Evolutionary conservation across 2,888 invertebrate species (phyloP), one percentile per base, ranked within the genome.

Genomic region (Eupithecia dodoneata): DNA sequence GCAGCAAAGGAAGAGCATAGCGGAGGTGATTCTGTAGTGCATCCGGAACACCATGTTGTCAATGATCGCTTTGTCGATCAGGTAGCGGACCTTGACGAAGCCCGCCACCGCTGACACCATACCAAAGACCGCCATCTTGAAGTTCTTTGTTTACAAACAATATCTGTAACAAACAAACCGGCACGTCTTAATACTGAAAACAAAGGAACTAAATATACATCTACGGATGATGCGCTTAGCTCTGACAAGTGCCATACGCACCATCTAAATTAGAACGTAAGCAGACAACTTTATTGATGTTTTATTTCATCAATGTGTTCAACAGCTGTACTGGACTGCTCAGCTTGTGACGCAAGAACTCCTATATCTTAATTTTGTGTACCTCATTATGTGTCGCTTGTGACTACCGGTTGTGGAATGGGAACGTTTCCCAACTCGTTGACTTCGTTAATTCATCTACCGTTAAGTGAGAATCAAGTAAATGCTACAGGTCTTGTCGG

Each of bases 41-140:
- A 97, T 97, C 86, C 98, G 96, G 94, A 98, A 98, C 79, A 98
- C 97, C 97, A 98, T 97, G 92, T 98, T 98, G 95, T 98, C 98
- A 87, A 98, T 98, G 85, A 98, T 96, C 80, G 98, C 98, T 92
- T 97, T 98, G 96, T 98, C 98, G 90, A 98, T 96, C 84, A 98
- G 96, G 96, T 97, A 97, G 91, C 98, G 97, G 91, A 98, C 97
- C 96, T 98, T 98, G 86, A 98, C 96, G 92, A 98, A 98, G 94
- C 98, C 98, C 96, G 98, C 98, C 85, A 98, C 97, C 85, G 98
- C 97, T 88, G 98, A 98, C 84, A 97, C 97, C 96, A 98, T 96
- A 82, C 97, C 98, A 89, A 97, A 97, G 82, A 98, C 96, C 88
- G 97, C 97, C 98, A 98, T 98, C 88, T 92, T 91, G 84, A 72